Evolutionary conservation across 2,888 invertebrate genomes (phyloP).

Genomic region (Protophormia terraenovae): DNA sequence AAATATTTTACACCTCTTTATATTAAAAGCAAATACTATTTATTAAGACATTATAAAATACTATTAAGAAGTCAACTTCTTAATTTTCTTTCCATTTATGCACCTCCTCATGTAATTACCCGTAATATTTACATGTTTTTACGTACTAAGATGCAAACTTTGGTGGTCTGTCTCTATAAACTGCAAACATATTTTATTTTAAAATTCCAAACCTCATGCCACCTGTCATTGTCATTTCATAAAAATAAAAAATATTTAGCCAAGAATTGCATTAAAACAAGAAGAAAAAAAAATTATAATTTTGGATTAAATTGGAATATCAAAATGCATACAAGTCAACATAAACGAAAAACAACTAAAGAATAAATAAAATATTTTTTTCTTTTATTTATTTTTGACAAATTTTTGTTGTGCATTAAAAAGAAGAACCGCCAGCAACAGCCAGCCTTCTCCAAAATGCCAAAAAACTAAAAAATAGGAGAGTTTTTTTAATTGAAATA

Average conservation of each 20-base stretch:
- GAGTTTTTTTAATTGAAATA: conserved; percentile 65
- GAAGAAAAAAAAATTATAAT: not conserved
- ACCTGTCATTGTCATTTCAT: conserved; percentile 62
- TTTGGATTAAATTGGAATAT: conserved; percentile 40
- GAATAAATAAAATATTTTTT: conserved; percentile 26
- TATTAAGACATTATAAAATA: no score
- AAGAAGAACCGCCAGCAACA: conserved; percentile 34
- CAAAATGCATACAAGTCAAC: conserved; percentile 3
- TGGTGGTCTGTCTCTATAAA: conserved; percentile 30
- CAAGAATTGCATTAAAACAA: not conserved
- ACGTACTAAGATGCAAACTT: not conserved
- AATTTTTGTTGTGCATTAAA: not conserved
- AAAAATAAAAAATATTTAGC: not conserved
- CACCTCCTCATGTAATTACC: not conserved
- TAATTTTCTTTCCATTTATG: no score
- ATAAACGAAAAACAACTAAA: not conserved
- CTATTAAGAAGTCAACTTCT: no score
- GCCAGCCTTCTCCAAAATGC: not conserved
- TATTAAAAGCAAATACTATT: no score
- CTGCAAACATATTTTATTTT: not conserved
- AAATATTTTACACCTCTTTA: no score
- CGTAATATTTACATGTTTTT: not conserved
- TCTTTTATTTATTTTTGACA: no score
- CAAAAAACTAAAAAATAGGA: not conserved
- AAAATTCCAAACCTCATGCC: conserved; percentile 45